Base-by-base conservation (phyloP, 2,888 invertebrate genomes). In the Carcina quercana region DNA sequence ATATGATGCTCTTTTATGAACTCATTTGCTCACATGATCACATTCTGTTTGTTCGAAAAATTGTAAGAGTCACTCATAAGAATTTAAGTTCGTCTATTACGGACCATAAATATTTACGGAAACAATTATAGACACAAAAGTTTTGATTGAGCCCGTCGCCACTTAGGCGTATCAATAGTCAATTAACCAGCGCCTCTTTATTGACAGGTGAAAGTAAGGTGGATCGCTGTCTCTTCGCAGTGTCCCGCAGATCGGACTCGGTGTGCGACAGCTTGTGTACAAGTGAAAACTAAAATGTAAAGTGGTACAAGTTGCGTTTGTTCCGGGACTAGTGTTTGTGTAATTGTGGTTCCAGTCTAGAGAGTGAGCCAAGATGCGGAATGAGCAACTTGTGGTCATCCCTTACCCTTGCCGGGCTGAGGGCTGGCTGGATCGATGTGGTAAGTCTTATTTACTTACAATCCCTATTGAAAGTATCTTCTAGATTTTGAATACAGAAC, bases 391-490 rank as follows among this genome's bases (percentile, higher is more conserved):
- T 44, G 45, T 74, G 40, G 65, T 67, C 46, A 83, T 82, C 39
- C 54, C 66, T 30, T 83, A 72, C 41, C 83, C 83, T 13, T 83
- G 83, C 50, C 72, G 80, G 25, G 83, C 71, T 11, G 83, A 83
- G 50, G 83, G 83, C 25, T 83, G 83, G 83, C 61, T 83, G 13
- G 69, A 82, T 38, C 64, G 74, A 74, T 83, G 79, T 46, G 82
- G 83, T 83, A 50, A 76, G 79, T 59, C 11, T 6, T n/a, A n/a
- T n/a, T n/a, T n/a, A n/a, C n/a, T n/a, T n/a, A n/a, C n/a, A n/a
- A n/a, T n/a, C n/a, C n/a, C n/a, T n/a, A n/a, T n/a, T n/a, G n/a
- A n/a, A n/a, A n/a, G n/a, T n/a, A n/a, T n/a, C n/a, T n/a, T n/a
- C n/a, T n/a, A n/a, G n/a, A n/a, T n/a, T n/a, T n/a, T n/a, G n/a